Base-by-base conservation (phyloP, 2,797 vertebrate genomes). In the Gymnoscopelus braueri region DNA sequence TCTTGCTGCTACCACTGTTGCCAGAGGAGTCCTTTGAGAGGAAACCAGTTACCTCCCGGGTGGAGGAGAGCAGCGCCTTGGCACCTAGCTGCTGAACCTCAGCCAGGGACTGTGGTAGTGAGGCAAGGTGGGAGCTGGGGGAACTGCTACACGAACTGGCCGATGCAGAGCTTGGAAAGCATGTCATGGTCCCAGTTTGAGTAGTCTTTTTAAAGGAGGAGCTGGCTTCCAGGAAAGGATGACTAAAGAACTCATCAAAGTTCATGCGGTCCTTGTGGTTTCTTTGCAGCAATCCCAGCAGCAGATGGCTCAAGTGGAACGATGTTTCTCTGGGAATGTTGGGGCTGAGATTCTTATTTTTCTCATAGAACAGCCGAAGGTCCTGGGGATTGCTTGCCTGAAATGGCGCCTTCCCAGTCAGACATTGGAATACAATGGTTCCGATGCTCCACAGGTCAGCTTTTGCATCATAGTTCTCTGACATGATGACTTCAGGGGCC, bases 401-500 rank as follows among this genome's bases (percentile, higher is more conserved):
- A 87, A 99, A 99, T 9, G 98, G 98, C 39, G 98, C 97, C 84
- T 97, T 99, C 50, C 98, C 98, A 0, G 96, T 98, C 82, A 99
- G 91, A 81, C 98, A 99, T 92, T 99, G 98, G 91, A 96, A 99
- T 78, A 99, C 94, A 8, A 99, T 98, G 75, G 98, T 99, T 83
- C 98, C 98, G 65, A 99, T 97, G 84, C 98, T 99, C 98, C 98
- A 99, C 81, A 99, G 89, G 75, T 99, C 98, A 0, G 98, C 98
- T 91, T 98, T 99, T 83, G 97, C 98, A 57, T 98, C 98, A 0
- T 99, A 99, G 87, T 92, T 97, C 78, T 99, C 97, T 32, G 97
- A 99, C 98, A 99, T 99, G 73, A 99, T 99, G 67, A 99, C 98
- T 84, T 99, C 98, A 2, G 98, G 98, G 68, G 98, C 98, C 98